A percentile compares a stretch with the other conserved stretches of the same genome.
phyloP scores from a whole-genome alignment of 2,888 invertebrate species.

The Clunio marinus region DNA sequence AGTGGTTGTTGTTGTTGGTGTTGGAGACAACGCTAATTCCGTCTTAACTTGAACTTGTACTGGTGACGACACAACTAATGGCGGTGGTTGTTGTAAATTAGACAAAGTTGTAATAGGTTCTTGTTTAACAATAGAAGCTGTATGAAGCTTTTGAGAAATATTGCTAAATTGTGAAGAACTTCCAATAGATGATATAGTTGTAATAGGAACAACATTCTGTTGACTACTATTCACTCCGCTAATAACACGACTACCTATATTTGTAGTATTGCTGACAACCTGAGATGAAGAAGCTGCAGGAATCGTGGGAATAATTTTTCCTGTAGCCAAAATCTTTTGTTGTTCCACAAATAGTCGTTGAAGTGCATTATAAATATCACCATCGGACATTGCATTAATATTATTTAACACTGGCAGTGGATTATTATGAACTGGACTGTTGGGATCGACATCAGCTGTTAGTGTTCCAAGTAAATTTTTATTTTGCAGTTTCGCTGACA shows the following conservation, averaged over 20 bases:
- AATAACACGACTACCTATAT: conserved; percentile 40
- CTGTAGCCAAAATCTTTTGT: conserved; percentile 66
- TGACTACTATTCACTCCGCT: conserved; percentile 41
- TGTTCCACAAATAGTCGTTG: conserved; percentile 64
- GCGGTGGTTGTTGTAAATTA: conserved; percentile 32
- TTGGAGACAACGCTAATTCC: conserved; percentile 26
- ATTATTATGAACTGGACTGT: conserved; percentile 48
- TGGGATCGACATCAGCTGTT: conserved; percentile 49
- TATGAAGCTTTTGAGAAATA: conserved; percentile 8
- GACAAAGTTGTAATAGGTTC: conserved; percentile 22
- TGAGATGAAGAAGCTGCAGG: conserved; percentile 47
- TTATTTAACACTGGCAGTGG: conserved; percentile 47
- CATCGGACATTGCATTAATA: conserved; percentile 52
- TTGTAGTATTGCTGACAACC: conserved; percentile 42
- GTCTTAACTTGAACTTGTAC: conserved; percentile 37
- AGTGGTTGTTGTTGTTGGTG: conserved; percentile 41
- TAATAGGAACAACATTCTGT: conserved; percentile 8
- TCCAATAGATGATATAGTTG: not conserved
- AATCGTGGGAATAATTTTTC: conserved; percentile 62
- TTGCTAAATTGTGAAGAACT: not conserved
- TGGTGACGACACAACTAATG: conserved; percentile 26
- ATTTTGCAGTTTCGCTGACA: conserved; percentile 56
- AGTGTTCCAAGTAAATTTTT: conserved; percentile 48
- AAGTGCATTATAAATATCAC: conserved; percentile 56
- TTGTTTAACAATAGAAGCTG: conserved; percentile 32